Evolutionary conservation across 2,797 vertebrate genomes (phyloP).

Genomic region (Lepilemur septentrionalis): DNA sequence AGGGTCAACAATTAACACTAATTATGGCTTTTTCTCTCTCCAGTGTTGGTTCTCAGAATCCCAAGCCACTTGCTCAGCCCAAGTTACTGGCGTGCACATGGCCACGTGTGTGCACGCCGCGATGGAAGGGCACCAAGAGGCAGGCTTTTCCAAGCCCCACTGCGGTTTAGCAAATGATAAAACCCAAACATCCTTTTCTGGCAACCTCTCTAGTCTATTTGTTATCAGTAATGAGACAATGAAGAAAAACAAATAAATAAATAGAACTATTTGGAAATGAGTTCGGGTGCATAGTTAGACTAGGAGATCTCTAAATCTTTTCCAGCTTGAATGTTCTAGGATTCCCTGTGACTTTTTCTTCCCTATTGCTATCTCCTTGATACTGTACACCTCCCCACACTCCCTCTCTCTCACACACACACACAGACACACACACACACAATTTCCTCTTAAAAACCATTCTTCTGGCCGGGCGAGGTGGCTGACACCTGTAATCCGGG

Average conservation of each 20-base stretch:
- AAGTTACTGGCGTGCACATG: not conserved
- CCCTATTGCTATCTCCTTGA: not conserved
- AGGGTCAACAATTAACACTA: constrained; percentile 76
- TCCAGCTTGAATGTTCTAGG: not conserved
- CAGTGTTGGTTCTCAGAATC: constrained; percentile 62
- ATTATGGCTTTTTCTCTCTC: constrained; percentile 71
- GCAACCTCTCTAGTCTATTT: constrained; percentile 12
- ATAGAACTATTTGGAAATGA: not conserved
- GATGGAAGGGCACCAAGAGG: not conserved
- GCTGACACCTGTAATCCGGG: not conserved
- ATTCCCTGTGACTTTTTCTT: not conserved
- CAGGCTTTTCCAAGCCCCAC: constrained; percentile 53
- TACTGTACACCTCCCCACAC: not conserved
- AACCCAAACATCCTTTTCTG: not conserved
- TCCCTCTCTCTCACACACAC: not conserved
- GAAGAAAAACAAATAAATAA: constrained; percentile 5
- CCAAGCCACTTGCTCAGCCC: constrained; percentile 49
- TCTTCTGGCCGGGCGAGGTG: not conserved
- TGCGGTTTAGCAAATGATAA: constrained; percentile 33
- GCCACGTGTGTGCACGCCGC: not conserved
- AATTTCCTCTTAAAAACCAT: not conserved
- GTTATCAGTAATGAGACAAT: constrained; percentile 32
- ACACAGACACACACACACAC: not conserved
- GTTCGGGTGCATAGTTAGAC: not conserved
- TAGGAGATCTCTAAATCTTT: not conserved